phyloP scores from a whole-genome alignment of 2,888 invertebrate genomes.

The Drosophila mettleri region DNA sequence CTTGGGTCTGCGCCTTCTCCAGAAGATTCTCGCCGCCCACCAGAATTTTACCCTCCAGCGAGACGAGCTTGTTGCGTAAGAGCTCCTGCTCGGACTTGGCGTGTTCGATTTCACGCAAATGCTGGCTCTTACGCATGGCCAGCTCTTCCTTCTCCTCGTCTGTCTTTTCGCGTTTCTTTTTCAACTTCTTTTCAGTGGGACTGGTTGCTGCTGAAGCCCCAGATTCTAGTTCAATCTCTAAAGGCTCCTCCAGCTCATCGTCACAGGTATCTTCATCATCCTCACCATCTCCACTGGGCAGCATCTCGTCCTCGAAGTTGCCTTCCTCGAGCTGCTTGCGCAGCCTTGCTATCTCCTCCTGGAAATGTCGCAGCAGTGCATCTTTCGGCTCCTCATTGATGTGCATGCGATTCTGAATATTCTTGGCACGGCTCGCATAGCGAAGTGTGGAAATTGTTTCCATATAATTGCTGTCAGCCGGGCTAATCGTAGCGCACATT shows the following conservation, averaged over 20 bases:
- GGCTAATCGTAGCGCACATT: slow-evolving; percentile 99
- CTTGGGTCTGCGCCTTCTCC: slow-evolving; percentile 98
- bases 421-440: slow-evolving; percentile 98
- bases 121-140: slow-evolving; percentile 88
- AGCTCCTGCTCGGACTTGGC: slow-evolving; percentile 93
- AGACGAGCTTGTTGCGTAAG: slow-evolving; percentile 93
- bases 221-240: slow-evolving; percentile 85
- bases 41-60: slow-evolving; percentile 97
- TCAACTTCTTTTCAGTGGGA: slow-evolving; percentile 85
- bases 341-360: slow-evolving; percentile 97
- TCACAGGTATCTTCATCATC: slow-evolving; percentile 69
- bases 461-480: slow-evolving; percentile 97
- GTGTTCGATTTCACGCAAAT: slow-evolving; percentile 90
- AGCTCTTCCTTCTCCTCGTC: slow-evolving; percentile 89
- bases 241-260: slow-evolving; percentile 73
- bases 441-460: slow-evolving; percentile 98
- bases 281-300: slow-evolving; percentile 77
- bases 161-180: slow-evolving; percentile 85
- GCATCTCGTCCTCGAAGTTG: slow-evolving; percentile 84
- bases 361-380: slow-evolving; percentile 97
- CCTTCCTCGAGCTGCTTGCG: slow-evolving; percentile 93
- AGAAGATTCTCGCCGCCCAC: slow-evolving; percentile 99
- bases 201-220: slow-evolving; percentile 82
- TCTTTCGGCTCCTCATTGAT: slow-evolving; percentile 99
- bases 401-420: slow-evolving; percentile 97